Evolutionary conservation across 2,888 invertebrate species (phyloP).

Genomic region (Cremastobaeus sp.): DNA sequence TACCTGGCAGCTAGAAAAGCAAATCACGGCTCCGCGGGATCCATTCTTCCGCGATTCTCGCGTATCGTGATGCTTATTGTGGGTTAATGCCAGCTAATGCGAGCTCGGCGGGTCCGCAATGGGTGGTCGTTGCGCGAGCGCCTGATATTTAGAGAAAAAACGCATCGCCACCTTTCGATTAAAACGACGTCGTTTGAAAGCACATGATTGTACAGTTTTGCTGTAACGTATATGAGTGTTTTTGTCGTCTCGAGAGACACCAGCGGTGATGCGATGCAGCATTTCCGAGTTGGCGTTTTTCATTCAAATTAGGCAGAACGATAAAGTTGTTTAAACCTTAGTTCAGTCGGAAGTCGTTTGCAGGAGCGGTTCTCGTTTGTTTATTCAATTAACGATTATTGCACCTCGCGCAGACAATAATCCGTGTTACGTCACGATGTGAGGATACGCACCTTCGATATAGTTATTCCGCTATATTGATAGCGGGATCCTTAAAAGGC

Average conservation of each 20-base stretch:
- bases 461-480: too few relatives aligned
- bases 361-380: too few relatives aligned
- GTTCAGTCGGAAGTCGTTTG: too few relatives aligned
- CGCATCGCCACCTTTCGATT: conserved; percentile 26
- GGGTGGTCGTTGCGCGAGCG: conserved; percentile 66
- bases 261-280: too few relatives aligned
- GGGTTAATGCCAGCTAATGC: conserved; percentile 68
- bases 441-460: too few relatives aligned
- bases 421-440: too few relatives aligned
- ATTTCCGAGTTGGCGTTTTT: too few relatives aligned
- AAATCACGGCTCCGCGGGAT: conserved; percentile 45
- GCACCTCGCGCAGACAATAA: too few relatives aligned
- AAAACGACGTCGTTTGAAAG: conserved; percentile 13
- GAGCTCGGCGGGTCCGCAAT: conserved; percentile 63
- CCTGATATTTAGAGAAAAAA: conserved; percentile 36
- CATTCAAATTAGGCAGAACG: too few relatives aligned
- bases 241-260: background rate
- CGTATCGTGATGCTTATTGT: conserved; percentile 66
- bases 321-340: too few relatives aligned
- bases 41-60: conserved; percentile 68
- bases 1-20: conserved; percentile 55
- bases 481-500: conserved; percentile 18
- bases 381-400: too few relatives aligned
- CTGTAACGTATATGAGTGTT: conserved; percentile 6
- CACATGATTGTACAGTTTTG: conserved; percentile 34